Evolutionary conservation across 1,140 invertebrate species (phyloP), one percentile per base, ranked within the genome.

Genomic region (Lepidurus apus): DNA sequence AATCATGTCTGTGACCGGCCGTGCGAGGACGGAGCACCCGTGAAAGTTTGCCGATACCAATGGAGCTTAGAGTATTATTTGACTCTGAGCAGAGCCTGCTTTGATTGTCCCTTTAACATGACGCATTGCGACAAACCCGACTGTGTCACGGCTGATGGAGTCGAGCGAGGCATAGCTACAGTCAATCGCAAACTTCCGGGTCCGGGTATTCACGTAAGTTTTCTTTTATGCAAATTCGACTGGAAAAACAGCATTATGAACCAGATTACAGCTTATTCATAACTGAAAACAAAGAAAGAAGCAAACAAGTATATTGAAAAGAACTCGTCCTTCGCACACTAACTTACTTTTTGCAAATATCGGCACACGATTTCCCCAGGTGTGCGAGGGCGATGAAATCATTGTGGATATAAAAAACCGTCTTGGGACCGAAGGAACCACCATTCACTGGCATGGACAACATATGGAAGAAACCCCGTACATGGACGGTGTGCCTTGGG

Each of bases 61-160:
- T 93, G 93, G 81, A 85, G 86, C 53, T 82, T 94, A 0, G 93
- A 95, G 83, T 90, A 89, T 87, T 95, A 95, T 84, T 88, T 91
- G 76, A 91, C 93, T 1, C 89, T 95, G 88, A 93, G 91, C 82
- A 82, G 80, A 74, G 85, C 84, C 10, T 86, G 85, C 78, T 82
- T 80, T 13, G 78, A 83, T 75, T 86, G 85, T 81, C 85, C 85
- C 6, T 76, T 75, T 42, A 85, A 84, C 79, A 78, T 78, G 42
- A 82, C 81, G 0, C 82, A 85, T 78, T 86, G 85, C 73, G 65
- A 75, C 42, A 77, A 83, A 9, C 83, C 82, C 0, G 82, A 85
- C 43, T 86, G 85, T 79, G 80, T 85, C n/a, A 74, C 84, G 34
- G 84, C 80, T 13, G 82, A 85, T 76, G 85, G 85, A 4, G 77